phyloP scores from a whole-genome alignment of 2,113 vertebrate species.

The Heterocephalus glaber region DNA sequence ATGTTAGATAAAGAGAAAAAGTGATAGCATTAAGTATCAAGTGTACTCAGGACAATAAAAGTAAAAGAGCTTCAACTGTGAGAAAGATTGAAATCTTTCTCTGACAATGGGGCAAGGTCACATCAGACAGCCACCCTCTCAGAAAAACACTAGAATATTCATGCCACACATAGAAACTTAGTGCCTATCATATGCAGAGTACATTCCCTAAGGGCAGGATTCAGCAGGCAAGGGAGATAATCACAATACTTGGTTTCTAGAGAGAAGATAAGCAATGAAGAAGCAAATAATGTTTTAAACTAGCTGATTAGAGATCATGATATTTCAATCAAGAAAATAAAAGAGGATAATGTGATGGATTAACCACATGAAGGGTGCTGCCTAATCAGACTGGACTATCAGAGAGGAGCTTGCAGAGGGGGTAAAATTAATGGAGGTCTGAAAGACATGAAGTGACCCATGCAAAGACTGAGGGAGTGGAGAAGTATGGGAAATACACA shows the following conservation, averaged over 20 bases:
- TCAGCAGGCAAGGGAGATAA: background rate
- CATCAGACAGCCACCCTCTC: background rate
- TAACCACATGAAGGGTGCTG: background rate
- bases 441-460: background rate
- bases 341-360: background rate
- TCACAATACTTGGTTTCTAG: background rate
- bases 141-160: background rate
- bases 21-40: background rate
- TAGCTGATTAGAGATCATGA: background rate
- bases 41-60: background rate
- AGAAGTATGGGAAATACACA: background rate
- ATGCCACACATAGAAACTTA: background rate
- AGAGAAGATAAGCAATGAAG: background rate
- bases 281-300: background rate
- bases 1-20: background rate
- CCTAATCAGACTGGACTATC: background rate
- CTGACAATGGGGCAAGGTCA: too few species aligned
- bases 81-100: background rate
- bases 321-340: background rate
- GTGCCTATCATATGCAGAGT: background rate
- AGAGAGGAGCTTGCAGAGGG: background rate
- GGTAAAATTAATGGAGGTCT: background rate
- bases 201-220: background rate
- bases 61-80: background rate
- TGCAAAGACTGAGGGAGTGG: background rate